Evolutionary conservation across 2,113 vertebrate species (phyloP).

Genomic region (Nothocercus julius): DNA sequence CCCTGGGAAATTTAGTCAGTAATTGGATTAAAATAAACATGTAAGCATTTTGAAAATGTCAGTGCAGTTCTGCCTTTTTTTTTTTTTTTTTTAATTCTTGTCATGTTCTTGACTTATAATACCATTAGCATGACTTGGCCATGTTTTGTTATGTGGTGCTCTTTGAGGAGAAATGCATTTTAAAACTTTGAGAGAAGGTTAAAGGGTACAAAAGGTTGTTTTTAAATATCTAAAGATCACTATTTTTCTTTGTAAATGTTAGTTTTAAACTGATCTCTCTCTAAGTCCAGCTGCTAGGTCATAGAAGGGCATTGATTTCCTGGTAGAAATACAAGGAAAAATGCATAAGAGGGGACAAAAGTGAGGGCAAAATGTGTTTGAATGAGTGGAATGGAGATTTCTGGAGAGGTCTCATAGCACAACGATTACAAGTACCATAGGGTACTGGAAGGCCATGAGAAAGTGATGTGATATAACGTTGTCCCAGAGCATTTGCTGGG

Average conservation of each 20-base stretch:
- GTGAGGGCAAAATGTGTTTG: background rate
- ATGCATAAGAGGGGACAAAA: background rate
- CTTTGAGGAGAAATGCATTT: background rate
- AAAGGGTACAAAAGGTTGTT: constrained; percentile 4
- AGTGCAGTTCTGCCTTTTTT: background rate
- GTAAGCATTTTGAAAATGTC: constrained; percentile 9
- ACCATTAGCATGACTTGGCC: constrained; percentile 12
- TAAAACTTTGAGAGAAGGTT: background rate
- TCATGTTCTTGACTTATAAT: background rate
- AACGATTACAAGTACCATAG: accelerated
- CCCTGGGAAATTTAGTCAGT: constrained; percentile 15
- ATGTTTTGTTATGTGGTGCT: constrained; percentile 32
- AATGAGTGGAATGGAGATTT: background rate
- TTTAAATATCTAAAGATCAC: background rate
- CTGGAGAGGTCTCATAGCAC: background rate
- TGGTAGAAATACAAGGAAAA: background rate
- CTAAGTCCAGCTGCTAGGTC: constrained; percentile 19
- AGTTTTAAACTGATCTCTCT: background rate
- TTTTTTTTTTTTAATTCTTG: constrained; percentile 21
- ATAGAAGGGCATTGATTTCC: constrained; percentile 14
- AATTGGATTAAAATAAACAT: constrained; percentile 26
- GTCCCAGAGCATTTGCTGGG: background rate
- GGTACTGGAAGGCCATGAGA: background rate
- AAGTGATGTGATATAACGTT: background rate
- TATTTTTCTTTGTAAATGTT: constrained; percentile 20